These are phyloP conservation scores for Glomeris maerens DNA, from an alignment of 1,140 invertebrate genomes.

Conservation along the genomic window DNA sequence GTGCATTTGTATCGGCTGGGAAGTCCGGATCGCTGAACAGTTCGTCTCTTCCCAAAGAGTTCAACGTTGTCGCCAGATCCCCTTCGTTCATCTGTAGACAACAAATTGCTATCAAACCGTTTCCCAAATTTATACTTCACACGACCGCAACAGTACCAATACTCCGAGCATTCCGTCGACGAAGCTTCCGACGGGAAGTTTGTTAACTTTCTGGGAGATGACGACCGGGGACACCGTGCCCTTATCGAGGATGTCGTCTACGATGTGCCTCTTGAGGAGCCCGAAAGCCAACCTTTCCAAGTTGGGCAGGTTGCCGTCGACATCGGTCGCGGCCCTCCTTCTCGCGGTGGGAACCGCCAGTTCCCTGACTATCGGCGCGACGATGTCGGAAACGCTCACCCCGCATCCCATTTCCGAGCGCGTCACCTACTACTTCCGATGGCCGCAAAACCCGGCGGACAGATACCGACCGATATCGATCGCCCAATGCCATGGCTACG, in stretches of 20 bases:
- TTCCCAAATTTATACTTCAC: neutral
- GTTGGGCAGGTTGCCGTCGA: neutral
- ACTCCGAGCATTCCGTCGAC: conserved; percentile 20
- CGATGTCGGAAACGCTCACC: neutral
- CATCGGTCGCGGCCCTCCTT: neutral
- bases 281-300: neutral
- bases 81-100: conserved; percentile 4
- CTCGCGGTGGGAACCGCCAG: neutral
- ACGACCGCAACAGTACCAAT: conserved; percentile 16
- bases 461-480: neutral
- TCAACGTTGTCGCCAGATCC: conserved; percentile 3
- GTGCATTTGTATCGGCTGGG: conserved; percentile 30
- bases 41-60: conserved; percentile 21
- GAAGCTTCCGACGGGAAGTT: conserved; percentile 19
- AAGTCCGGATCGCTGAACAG: conserved; percentile 39
- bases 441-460: neutral
- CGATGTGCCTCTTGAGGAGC: too few species aligned
- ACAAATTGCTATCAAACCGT: neutral
- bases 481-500: neutral
- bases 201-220: conserved; percentile 14
- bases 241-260: neutral
- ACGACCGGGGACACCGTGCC: conserved; percentile 10
- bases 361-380: neutral
- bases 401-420: neutral
- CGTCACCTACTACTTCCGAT: conserved; percentile 1